A percentile compares a stretch with the other conserved stretches of the same genome.
phyloP scores from a whole-genome alignment of 2,113 vertebrate genomes.

The Globicephala melas region DNA sequence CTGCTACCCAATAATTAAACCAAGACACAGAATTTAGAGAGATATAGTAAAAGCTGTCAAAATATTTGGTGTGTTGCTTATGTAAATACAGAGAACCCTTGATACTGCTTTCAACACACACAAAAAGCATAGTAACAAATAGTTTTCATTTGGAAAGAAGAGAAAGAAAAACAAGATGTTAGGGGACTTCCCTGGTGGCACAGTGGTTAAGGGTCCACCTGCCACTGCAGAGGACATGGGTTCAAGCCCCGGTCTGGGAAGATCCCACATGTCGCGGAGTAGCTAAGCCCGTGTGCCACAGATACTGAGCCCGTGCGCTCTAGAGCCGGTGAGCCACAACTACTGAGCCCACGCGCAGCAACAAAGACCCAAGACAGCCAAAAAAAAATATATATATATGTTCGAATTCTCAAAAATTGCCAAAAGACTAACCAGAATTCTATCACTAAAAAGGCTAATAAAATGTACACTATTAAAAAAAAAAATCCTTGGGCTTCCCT shows the following conservation, averaged over 20 bases:
- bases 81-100: not conserved
- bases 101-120: not conserved
- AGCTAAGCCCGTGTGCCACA: too few species aligned
- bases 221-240: too few species aligned
- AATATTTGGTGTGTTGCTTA: not conserved
- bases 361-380: too few species aligned
- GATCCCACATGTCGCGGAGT: too few species aligned
- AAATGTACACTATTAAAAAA: not conserved
- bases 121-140: not conserved
- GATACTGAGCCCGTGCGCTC: too few species aligned
- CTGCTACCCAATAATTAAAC: not conserved
- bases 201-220: too few species aligned
- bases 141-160: slow-evolving; percentile 21
- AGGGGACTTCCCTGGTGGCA: not conserved
- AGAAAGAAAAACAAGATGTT: not conserved
- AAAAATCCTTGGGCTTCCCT: not conserved
- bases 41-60: not conserved
- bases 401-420: not conserved
- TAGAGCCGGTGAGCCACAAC: too few species aligned
- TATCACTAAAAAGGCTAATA: not conserved
- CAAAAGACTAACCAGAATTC: not conserved
- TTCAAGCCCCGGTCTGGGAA: too few species aligned
- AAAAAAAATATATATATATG: too few species aligned
- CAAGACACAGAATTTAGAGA: not conserved
- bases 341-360: too few species aligned